These are phyloP conservation scores for Aethes cnicana DNA, from an alignment of 2,888 invertebrate genomes.

Conservation along the genomic window DNA sequence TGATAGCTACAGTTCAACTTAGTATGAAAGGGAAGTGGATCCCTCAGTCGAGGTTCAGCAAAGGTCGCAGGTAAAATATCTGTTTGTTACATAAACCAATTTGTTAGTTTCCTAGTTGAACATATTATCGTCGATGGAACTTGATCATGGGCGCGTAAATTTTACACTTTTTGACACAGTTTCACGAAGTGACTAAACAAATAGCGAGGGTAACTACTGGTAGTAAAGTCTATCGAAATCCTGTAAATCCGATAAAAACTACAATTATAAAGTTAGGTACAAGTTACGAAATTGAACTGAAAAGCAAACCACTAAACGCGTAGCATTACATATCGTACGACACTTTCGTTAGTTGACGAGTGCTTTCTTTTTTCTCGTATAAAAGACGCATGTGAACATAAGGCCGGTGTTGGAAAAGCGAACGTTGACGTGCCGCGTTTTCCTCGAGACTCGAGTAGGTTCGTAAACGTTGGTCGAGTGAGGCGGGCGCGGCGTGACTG, in stretches of 20 bases:
- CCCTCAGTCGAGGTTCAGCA: conserved; percentile 11
- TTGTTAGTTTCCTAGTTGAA: conserved; percentile 16
- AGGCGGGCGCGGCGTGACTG: conserved; percentile 71
- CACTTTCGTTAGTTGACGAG: background rate
- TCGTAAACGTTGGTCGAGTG: conserved; percentile 41
- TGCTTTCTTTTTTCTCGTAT: conserved; percentile 13
- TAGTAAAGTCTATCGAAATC: too few relatives aligned
- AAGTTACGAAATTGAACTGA: conserved; percentile 11
- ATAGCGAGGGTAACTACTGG: too few relatives aligned
- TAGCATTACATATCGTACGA: conserved; percentile 15
- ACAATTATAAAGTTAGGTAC: too few relatives aligned
- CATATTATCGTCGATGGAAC: background rate
- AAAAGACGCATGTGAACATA: conserved; percentile 16
- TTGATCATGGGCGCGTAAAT: background rate
- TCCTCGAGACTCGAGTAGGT: too few relatives aligned
- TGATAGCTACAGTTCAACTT: conserved; percentile 29
- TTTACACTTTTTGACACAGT: too few relatives aligned
- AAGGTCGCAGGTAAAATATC: conserved; percentile 17
- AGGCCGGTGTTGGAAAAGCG: conserved; percentile 7
- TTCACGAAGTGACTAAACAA: too few relatives aligned
- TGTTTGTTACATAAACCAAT: conserved; percentile 6
- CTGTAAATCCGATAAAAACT: background rate
- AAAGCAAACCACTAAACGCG: background rate
- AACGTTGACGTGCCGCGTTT: conserved; percentile 1
- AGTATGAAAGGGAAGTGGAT: conserved; percentile 28